Conservation (phyloP, 2,797 vertebrate species). For the Antrozous pallidus region DNA sequence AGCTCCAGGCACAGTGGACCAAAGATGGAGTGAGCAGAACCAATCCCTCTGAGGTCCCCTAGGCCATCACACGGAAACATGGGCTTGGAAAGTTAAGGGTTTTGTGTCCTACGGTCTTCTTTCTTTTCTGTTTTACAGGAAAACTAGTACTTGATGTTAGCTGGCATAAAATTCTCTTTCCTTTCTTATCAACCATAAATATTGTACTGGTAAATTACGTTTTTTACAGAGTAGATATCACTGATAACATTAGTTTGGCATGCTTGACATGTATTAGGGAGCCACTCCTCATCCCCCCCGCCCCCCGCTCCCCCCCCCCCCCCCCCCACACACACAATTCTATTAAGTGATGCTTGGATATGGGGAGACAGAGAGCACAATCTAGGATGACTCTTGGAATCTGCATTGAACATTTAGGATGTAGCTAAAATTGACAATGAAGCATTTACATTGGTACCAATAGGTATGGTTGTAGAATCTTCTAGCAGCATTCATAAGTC, state of each 20-base stretch:
- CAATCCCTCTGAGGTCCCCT: too few relatives aligned
- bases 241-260: too few relatives aligned
- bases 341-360: not conserved
- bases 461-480: not conserved
- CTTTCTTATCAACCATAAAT: not conserved
- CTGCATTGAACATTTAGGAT: not conserved
- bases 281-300: too few relatives aligned
- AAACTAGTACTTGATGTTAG: not conserved
- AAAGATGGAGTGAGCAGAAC: not conserved
- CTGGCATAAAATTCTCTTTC: not conserved
- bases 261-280: too few relatives aligned
- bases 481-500: not conserved
- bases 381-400: not conserved
- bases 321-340: too few relatives aligned
- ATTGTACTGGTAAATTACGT: not conserved
- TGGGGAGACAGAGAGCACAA: not conserved
- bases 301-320: too few relatives aligned
- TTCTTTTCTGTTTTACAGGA: not conserved
- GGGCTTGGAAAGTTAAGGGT: not conserved
- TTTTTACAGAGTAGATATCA: not conserved
- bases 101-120: not conserved
- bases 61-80: too few relatives aligned
- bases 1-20: not conserved
- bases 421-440: not conserved
- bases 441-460: not conserved